Evolutionary conservation across 1,140 invertebrate species (phyloP).

Genomic region (Tetramorium parvispinum): DNA sequence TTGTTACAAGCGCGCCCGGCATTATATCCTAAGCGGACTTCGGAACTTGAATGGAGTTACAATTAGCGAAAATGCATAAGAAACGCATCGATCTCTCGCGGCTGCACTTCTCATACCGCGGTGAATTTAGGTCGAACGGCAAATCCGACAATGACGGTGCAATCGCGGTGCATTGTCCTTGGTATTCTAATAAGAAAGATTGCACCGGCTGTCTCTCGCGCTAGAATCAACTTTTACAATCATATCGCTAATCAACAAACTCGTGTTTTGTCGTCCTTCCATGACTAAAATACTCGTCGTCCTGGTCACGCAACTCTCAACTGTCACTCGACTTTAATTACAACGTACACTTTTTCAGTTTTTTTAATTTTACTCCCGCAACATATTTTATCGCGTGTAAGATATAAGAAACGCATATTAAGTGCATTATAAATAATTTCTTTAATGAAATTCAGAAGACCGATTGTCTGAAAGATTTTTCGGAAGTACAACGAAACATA

Average conservation of each 20-base stretch:
- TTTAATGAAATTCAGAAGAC: neutral
- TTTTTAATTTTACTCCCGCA: neutral
- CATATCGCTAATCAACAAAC: slow-evolving; percentile 1
- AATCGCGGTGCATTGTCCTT: slow-evolving; percentile 39
- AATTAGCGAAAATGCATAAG: slow-evolving; percentile 14
- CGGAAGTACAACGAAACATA: neutral
- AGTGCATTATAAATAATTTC: neutral
- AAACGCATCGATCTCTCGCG: slow-evolving; percentile 6
- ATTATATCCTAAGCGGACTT: neutral
- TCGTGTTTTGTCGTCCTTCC: slow-evolving; percentile 24
- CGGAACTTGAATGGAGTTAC: neutral
- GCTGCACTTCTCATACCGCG: neutral
- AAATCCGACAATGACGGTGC: neutral
- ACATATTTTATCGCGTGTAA: neutral
- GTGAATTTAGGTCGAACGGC: slow-evolving; percentile 18
- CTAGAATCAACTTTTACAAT: slow-evolving; percentile 21
- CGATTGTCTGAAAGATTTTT: neutral
- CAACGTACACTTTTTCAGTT: neutral
- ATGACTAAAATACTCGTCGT: neutral
- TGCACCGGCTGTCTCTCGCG: neutral
- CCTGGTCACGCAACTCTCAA: neutral
- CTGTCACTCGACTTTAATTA: slow-evolving; percentile 27
- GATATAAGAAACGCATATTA: neutral
- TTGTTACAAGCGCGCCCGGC: neutral
- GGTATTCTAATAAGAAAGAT: slow-evolving; percentile 14